phyloP scores from a whole-genome alignment of 2,797 vertebrate species.

The Poecile montanus region DNA sequence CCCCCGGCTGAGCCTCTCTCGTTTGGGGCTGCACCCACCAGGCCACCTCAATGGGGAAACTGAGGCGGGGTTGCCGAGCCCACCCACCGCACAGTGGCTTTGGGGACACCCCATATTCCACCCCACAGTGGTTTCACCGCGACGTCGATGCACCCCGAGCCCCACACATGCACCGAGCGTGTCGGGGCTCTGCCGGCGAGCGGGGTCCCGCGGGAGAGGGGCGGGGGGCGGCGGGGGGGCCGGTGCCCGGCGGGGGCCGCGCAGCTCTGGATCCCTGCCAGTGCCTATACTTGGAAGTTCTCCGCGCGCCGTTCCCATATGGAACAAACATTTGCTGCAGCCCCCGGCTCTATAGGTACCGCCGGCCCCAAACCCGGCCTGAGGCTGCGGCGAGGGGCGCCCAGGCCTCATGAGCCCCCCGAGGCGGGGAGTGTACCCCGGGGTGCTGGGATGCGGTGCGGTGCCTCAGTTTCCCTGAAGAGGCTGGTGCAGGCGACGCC shows the following conservation, averaged over 20 bases:
- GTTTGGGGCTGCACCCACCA: neutral
- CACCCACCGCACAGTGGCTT: neutral
- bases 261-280: slow-evolving; percentile 47
- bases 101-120: neutral
- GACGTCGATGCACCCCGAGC: neutral
- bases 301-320: slow-evolving; percentile 45
- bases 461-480: neutral
- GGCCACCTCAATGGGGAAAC: neutral
- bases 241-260: slow-evolving; percentile 34
- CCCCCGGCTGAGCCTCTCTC: neutral
- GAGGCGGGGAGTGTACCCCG: rapidly evolving
- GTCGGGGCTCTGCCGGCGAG: neutral
- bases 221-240: neutral
- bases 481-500: neutral
- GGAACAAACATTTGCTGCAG: slow-evolving; percentile 61
- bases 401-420: neutral
- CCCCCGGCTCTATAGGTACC: slow-evolving; percentile 47
- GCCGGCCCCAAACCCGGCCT: neutral
- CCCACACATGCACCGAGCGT: neutral
- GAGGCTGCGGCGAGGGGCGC: neutral
- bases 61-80: neutral
- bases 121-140: neutral
- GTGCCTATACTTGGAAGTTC: slow-evolving; percentile 71
- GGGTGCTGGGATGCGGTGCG: neutral
- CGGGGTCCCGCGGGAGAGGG: neutral